phyloP scores from a whole-genome alignment of 2,888 invertebrate species.

The Ectemnius cavifrons region DNA sequence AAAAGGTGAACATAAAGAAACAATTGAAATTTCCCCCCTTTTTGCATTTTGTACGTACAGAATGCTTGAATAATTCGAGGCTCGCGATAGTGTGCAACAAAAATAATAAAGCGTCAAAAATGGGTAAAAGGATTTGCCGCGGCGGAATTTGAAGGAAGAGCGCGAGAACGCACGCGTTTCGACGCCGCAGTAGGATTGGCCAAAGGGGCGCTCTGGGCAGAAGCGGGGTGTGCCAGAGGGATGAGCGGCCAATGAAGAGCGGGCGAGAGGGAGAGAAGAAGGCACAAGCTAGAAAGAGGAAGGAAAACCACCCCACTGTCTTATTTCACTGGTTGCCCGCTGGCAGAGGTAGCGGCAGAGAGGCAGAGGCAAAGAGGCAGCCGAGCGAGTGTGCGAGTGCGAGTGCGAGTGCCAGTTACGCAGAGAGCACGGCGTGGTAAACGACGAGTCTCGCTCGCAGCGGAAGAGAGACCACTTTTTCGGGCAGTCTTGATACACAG shows the following conservation, averaged over 20 bases:
- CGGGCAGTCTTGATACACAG: not conserved
- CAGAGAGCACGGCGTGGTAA: conserved; percentile 59
- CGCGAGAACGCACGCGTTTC: conserved; percentile 24
- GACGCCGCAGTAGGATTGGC: conserved; percentile 17
- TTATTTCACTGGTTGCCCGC: conserved; percentile 45
- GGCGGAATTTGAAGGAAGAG: conserved; percentile 17
- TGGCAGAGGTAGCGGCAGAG: too few relatives aligned
- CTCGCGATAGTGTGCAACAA: too few relatives aligned
- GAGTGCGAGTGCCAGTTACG: conserved; percentile 46
- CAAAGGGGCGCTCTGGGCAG: conserved; percentile 13
- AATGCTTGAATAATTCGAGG: too few relatives aligned
- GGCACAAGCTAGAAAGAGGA: conserved; percentile 23
- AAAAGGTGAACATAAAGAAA: too few relatives aligned
- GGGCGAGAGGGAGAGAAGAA: conserved; percentile 35
- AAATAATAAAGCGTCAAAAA: too few relatives aligned
- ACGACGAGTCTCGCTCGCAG: conserved; percentile 35
- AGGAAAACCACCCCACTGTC: conserved; percentile 38
- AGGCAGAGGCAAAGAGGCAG: not conserved
- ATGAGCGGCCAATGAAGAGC: conserved; percentile 9
- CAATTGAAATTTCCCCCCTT: too few relatives aligned
- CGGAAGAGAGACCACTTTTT: conserved; percentile 34
- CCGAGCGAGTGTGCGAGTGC: not conserved
- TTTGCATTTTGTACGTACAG: too few relatives aligned
- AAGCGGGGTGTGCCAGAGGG: conserved; percentile 23
- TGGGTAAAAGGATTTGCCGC: too few relatives aligned